Percentiles rank a stretch among this genome's conserved stretches.
These are phyloP conservation scores for Anolis apletophallus DNA, from an alignment of 2,797 vertebrate genomes.

Conservation along the genomic window DNA sequence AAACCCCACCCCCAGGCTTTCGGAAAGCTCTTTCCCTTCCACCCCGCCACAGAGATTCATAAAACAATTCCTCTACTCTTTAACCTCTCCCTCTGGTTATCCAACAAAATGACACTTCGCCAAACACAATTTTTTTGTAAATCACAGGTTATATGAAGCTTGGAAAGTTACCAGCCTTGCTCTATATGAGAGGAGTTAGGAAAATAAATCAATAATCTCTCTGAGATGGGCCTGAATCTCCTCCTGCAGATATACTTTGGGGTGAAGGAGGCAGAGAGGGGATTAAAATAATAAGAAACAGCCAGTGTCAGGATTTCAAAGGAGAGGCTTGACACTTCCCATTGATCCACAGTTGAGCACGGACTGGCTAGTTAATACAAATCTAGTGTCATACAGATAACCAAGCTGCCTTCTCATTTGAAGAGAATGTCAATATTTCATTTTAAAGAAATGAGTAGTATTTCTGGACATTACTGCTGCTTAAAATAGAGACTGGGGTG, in stretches of 20 bases:
- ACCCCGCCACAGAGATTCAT: background rate
- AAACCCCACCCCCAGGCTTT: constrained; percentile 1
- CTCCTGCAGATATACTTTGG: constrained; percentile 49
- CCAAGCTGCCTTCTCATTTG: background rate
- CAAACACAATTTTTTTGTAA: background rate
- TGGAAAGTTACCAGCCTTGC: constrained; percentile 27
- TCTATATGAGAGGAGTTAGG: constrained; percentile 25
- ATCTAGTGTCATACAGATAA: constrained; percentile 22
- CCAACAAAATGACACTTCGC: constrained; percentile 1
- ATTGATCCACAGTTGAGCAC: constrained; percentile 3
- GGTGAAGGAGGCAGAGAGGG: background rate
- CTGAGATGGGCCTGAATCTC: constrained; percentile 30
- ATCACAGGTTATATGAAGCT: constrained; percentile 3
- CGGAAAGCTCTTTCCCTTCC: background rate
- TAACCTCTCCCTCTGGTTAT: constrained; percentile 16
- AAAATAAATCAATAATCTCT: constrained; percentile 34
- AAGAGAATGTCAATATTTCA: background rate
- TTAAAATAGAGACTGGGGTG: background rate
- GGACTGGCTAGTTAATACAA: constrained; percentile 33
- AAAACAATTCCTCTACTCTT: background rate
- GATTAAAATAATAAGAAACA: constrained; percentile 64
- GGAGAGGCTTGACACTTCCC: constrained; percentile 30
- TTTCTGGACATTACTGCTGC: background rate
- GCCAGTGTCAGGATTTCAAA: constrained; percentile 58
- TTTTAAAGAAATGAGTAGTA: background rate